A percentile compares a stretch with the other conserved stretches of the same genome.
These are phyloP conservation scores for Aphis craccivora DNA, from an alignment of 1,140 invertebrate species.

Conservation along the genomic window DNA sequence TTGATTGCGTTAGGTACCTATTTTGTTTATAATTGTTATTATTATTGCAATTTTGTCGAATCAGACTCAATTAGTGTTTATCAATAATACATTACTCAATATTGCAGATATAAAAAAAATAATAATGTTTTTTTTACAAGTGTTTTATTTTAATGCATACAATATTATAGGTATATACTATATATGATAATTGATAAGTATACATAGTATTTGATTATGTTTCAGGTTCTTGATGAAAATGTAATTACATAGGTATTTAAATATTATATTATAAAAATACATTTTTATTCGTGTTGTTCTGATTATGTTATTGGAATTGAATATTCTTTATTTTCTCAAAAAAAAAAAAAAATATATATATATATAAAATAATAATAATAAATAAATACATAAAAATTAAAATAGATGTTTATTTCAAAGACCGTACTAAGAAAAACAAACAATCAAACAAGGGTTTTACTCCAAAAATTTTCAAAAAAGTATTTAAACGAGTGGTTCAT, in stretches of 20 bases:
- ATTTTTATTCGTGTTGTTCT: background rate
- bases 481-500: constrained; percentile 27
- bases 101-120: background rate
- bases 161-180: background rate
- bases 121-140: too few relatives aligned
- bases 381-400: too few relatives aligned
- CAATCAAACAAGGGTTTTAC: background rate
- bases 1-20: background rate
- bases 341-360: background rate
- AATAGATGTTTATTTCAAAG: background rate
- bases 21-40: background rate
- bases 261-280: background rate
- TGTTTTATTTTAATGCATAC: too few relatives aligned
- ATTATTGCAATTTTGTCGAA: background rate
- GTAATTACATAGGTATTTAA: background rate
- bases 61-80: background rate
- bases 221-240: background rate
- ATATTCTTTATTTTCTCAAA: background rate
- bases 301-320: background rate
- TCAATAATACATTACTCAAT: background rate
- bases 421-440: background rate
- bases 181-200: too few relatives aligned
- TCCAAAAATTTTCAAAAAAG: background rate
- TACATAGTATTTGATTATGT: background rate
- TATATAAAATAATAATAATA: too few relatives aligned